Conservation (phyloP, 2,888 invertebrate species). For the Chymomyza amoena region DNA sequence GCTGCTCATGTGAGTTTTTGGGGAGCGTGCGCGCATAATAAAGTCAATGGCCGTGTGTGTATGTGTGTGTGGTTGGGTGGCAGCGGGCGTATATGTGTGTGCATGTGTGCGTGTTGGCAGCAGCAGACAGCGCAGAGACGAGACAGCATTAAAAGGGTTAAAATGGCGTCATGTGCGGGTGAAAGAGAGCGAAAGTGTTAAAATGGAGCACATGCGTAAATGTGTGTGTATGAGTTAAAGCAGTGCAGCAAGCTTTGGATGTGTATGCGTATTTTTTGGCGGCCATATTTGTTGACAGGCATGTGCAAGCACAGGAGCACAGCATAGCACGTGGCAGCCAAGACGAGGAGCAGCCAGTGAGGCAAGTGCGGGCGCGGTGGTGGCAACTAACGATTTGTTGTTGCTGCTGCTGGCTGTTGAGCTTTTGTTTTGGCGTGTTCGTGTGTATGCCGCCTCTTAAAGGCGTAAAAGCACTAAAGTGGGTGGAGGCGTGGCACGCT, state of each 20-base stretch:
- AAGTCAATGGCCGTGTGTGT: slow-evolving; percentile 58
- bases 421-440: background rate
- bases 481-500: background rate
- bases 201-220: slow-evolving; percentile 63
- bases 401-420: background rate
- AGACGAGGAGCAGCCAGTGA: background rate
- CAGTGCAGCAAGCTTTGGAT: background rate
- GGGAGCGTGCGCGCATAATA: slow-evolving; percentile 3
- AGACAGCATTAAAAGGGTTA: slow-evolving; percentile 77
- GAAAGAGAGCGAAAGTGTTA: slow-evolving; percentile 68
- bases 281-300: slow-evolving; percentile 44
- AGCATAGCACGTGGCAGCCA: slow-evolving; percentile 1
- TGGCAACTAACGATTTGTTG: background rate
- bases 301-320: slow-evolving; percentile 27
- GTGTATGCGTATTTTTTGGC: slow-evolving; percentile 41
- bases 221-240: slow-evolving; percentile 16
- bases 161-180: slow-evolving; percentile 56
- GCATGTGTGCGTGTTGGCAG: slow-evolving; percentile 27
- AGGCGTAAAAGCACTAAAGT: slow-evolving; percentile 36
- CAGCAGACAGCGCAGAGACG: slow-evolving; percentile 62
- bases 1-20: slow-evolving; percentile 15
- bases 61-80: background rate
- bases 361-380: background rate
- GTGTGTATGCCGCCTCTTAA: slow-evolving; percentile 45
- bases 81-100: slow-evolving; percentile 10